A percentile compares a stretch with the other conserved stretches of the same genome.
Evolutionary conservation across 2,888 invertebrate species (phyloP).

Genomic region (Drosophila mimetica): DNA sequence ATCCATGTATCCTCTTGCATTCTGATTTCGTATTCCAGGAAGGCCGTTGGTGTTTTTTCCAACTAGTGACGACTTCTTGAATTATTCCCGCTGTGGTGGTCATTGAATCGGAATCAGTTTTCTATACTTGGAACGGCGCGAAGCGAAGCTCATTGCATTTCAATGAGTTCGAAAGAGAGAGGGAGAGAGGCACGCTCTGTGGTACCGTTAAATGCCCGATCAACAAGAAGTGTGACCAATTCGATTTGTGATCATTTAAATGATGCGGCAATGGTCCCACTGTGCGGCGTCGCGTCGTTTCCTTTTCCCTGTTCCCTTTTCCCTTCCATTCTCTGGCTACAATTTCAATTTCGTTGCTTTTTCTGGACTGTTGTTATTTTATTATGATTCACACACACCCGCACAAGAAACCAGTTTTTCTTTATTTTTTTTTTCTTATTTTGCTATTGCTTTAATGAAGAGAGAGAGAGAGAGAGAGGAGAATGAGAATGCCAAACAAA

Average conservation of each 20-base stretch:
- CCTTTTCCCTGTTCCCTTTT: neutral
- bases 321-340: slow-evolving; percentile 56
- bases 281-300: slow-evolving; percentile 28
- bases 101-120: slow-evolving; percentile 36
- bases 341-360: slow-evolving; percentile 72
- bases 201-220: slow-evolving; percentile 18
- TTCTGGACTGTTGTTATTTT: slow-evolving; percentile 49
- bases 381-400: slow-evolving; percentile 76
- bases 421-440: slow-evolving; percentile 1
- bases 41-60: slow-evolving; percentile 18
- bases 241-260: slow-evolving; percentile 24
- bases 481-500: slow-evolving; percentile 53
- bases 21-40: slow-evolving; percentile 43
- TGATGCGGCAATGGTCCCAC: neutral
- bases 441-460: neutral
- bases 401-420: slow-evolving; percentile 72
- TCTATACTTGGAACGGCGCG: slow-evolving; percentile 30
- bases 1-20: slow-evolving; percentile 24
- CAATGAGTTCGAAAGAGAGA: slow-evolving; percentile 22
- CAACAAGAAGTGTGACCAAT: slow-evolving; percentile 23
- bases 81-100: slow-evolving; percentile 20
- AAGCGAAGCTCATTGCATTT: slow-evolving; percentile 35
- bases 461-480: slow-evolving; percentile 12
- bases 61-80: slow-evolving; percentile 23
- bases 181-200: neutral